Evolutionary conservation across 2,113 vertebrate species (phyloP), one percentile per base, ranked within the genome.

Genomic region (Shinisaurus crocodilurus): DNA sequence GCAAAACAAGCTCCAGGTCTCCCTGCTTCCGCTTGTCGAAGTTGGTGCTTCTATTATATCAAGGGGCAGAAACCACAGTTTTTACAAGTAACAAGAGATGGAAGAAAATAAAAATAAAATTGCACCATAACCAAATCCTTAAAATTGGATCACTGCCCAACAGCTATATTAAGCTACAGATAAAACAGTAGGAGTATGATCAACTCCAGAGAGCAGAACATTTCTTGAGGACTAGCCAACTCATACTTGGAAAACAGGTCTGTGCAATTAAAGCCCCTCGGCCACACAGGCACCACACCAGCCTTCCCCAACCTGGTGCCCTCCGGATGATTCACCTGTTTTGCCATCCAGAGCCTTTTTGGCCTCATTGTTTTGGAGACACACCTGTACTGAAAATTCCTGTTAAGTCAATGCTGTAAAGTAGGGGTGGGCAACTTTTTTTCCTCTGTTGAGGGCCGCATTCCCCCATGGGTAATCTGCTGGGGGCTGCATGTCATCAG

Each of bases 11-110:
- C 76, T 40, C 9, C 25, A 2, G 16, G 10, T 16, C 43, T 32
- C 29, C 50, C 79, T 12, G 15, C 48, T 34, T 34, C 69, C 9
- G 6, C 15, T 74, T 37, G 70, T 34, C 70, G 8, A 81, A 57
- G 79, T 5, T 18, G 18, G 50, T 9, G 34, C 50, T 81, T n/a
- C 79, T n/a, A 32, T 48, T 34, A 74, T 37, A 34, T 32, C 48
- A 57, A 10, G 27, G 32, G 40, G 40, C 54, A n/a, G 29, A 69
- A 69, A 69, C 12, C 63, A 91, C 57, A 25, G 77, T 85, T 57
- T 95, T 83, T 87, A 86, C 0, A 87, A 87, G 45, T 90, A 91
- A 81, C n/a, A 80, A 40, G 54, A 50, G 20, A 79, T 85, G 5
- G 91, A 86, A 54, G 48, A 67, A 89, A 48, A 85, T 4, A 27